Conservation (phyloP, 2,113 vertebrate genomes). For the Semicossyphus pulcher region DNA sequence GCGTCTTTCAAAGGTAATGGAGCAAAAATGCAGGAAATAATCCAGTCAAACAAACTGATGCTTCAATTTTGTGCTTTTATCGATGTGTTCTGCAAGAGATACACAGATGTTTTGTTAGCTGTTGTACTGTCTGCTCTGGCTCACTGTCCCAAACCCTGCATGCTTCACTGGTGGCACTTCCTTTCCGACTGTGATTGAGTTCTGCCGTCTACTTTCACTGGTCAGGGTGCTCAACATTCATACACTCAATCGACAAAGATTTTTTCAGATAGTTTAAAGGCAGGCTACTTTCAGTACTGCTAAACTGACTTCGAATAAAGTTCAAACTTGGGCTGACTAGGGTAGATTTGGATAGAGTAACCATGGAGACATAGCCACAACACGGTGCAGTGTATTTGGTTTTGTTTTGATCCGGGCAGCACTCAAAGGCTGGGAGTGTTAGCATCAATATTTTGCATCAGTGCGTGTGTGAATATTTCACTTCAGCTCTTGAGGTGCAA, state of each 20-base stretch:
- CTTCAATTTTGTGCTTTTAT: not conserved
- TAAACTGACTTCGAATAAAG: not conserved
- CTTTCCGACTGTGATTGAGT: not conserved
- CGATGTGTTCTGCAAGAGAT: not conserved
- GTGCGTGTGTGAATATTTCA: conserved; percentile 26
- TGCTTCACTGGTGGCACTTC: conserved; percentile 12
- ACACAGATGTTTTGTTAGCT: not conserved
- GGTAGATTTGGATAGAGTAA: not conserved
- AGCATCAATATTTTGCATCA: conserved; percentile 18
- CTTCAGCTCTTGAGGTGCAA: conserved; percentile 10
- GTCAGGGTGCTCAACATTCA: conserved; percentile 28
- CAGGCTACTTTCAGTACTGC: not conserved
- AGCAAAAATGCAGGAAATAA: conserved; percentile 33
- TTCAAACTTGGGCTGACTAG: not conserved
- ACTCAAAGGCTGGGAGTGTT: conserved; percentile 35
- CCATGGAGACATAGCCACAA: conserved; percentile 17
- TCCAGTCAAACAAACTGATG: conserved; percentile 21
- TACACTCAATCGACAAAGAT: not conserved
- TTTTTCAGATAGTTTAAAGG: not conserved
- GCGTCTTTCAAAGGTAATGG: conserved; percentile 43
- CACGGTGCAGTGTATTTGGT: not conserved
- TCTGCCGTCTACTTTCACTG: not conserved
- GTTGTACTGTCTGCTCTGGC: not conserved
- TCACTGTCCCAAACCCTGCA: not conserved
- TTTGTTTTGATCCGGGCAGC: conserved; percentile 30